Evolutionary conservation across 2,797 vertebrate genomes (phyloP).

Genomic region (Artibeus lituratus): DNA sequence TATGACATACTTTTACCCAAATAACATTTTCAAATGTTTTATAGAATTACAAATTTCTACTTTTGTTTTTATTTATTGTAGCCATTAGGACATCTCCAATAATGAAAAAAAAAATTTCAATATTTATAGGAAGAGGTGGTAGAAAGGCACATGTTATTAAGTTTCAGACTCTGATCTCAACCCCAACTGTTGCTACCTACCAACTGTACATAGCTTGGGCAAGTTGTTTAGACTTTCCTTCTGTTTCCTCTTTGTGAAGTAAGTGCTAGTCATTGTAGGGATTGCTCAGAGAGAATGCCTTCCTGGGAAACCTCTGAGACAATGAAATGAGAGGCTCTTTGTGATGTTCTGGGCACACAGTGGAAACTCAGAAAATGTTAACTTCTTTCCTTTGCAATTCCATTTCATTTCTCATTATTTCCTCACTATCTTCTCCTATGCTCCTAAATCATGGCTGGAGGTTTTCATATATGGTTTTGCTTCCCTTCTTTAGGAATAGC

Average conservation of each 20-base stretch:
- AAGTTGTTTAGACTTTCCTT: background rate
- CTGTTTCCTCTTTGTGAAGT: background rate
- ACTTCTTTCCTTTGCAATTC: background rate
- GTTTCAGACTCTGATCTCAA: background rate
- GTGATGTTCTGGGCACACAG: background rate
- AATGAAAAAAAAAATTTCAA: background rate
- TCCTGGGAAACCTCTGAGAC: background rate
- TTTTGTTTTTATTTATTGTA: background rate
- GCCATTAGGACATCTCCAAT: background rate
- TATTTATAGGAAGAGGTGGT: background rate
- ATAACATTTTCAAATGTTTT: background rate
- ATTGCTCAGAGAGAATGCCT: background rate
- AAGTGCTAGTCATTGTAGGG: background rate
- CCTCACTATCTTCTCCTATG: background rate
- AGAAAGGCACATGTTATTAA: background rate
- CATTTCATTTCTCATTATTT: conserved; percentile 33
- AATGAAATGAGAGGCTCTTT: background rate
- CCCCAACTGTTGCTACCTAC: background rate
- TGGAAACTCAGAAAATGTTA: background rate
- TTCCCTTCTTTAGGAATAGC: background rate
- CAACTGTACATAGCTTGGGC: background rate
- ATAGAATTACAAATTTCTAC: background rate
- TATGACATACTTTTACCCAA: background rate
- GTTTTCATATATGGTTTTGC: conserved; percentile 35
- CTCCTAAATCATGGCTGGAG: background rate